phyloP scores from a whole-genome alignment of 2,888 invertebrate genomes.

The Priapulus caudatus region DNA sequence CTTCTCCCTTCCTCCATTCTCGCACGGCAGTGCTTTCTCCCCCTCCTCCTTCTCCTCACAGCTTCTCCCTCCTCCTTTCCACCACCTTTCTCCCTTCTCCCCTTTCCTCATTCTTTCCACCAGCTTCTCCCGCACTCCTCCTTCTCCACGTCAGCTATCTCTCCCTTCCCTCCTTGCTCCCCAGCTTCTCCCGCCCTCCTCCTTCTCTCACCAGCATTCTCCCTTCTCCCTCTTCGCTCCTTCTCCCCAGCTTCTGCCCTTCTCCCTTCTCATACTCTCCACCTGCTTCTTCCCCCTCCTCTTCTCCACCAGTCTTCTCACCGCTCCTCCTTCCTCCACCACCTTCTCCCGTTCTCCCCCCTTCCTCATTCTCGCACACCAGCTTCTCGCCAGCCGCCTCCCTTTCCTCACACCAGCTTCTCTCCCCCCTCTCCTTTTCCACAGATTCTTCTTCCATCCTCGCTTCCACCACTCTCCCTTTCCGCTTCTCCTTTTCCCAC shows the following conservation, averaged over 20 bases:
- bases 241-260: too few relatives aligned
- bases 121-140: constrained; percentile 8
- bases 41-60: too few relatives aligned
- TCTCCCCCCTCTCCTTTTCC: constrained; percentile 10
- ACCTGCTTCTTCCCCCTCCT: constrained; percentile 7
- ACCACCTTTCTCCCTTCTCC: too few relatives aligned
- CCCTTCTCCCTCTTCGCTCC: constrained; percentile 14
- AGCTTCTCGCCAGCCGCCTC: constrained; percentile 8
- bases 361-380: too few relatives aligned
- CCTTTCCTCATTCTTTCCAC: constrained; percentile 6
- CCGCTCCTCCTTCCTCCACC: constrained; percentile 12
- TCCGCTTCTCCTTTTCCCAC: too few relatives aligned
- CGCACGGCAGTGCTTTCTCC: constrained; percentile 7
- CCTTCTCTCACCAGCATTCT: too few relatives aligned
- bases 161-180: not conserved
- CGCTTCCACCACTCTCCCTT: too few relatives aligned
- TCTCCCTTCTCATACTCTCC: constrained; percentile 12
- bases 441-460: constrained; percentile 7
- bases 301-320: too few relatives aligned
- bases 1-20: not conserved
- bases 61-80: constrained; percentile 7
- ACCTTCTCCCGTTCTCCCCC: constrained; percentile 10
- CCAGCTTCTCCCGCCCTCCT: too few relatives aligned
- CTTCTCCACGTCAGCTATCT: not conserved
- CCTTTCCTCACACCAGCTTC: too few relatives aligned